Conservation (phyloP, 2,888 invertebrate species). For the Malthinus flaveolus region DNA sequence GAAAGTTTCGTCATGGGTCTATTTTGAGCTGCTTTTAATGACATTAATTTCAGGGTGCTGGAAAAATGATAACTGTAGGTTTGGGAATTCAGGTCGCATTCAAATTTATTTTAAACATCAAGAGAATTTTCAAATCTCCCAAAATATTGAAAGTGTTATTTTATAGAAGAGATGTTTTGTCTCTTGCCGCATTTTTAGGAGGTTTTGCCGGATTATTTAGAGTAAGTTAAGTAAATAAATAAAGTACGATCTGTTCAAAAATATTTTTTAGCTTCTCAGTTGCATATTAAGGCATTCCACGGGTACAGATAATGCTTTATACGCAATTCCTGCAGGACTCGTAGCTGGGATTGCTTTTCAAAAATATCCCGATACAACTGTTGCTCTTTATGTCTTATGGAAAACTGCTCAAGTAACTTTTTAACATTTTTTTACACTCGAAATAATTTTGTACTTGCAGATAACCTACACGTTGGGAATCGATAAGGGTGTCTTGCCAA, state of each 20-base stretch:
- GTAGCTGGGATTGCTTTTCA: slow-evolving; percentile 71
- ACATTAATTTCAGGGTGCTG: slow-evolving; percentile 57
- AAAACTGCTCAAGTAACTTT: slow-evolving; percentile 74
- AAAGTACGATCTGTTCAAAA: background rate
- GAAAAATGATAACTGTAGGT: slow-evolving; percentile 64
- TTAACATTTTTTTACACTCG: background rate
- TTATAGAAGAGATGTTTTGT: slow-evolving; percentile 60
- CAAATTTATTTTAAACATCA: slow-evolving; percentile 62
- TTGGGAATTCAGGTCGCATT: slow-evolving; percentile 63
- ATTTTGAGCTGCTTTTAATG: too few relatives aligned
- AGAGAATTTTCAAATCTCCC: slow-evolving; percentile 58
- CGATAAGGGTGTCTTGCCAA: slow-evolving; percentile 65
- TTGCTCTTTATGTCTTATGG: slow-evolving; percentile 83
- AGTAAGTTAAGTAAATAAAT: too few relatives aligned
- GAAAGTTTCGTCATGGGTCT: too few relatives aligned
- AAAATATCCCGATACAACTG: slow-evolving; percentile 74
- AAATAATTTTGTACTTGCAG: slow-evolving; percentile 52
- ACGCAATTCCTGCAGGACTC: slow-evolving; percentile 72
- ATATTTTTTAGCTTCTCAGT: slow-evolving; percentile 61
- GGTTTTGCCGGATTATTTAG: slow-evolving; percentile 70
- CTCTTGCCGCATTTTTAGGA: slow-evolving; percentile 70
- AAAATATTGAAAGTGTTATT: slow-evolving; percentile 57
- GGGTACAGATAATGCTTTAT: slow-evolving; percentile 63
- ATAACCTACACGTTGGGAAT: slow-evolving; percentile 72
- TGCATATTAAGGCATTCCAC: slow-evolving; percentile 67